Evolutionary conservation across 2,888 invertebrate species (phyloP), one percentile per base, ranked within the genome.

Genomic region (Camponotus fellah): DNA sequence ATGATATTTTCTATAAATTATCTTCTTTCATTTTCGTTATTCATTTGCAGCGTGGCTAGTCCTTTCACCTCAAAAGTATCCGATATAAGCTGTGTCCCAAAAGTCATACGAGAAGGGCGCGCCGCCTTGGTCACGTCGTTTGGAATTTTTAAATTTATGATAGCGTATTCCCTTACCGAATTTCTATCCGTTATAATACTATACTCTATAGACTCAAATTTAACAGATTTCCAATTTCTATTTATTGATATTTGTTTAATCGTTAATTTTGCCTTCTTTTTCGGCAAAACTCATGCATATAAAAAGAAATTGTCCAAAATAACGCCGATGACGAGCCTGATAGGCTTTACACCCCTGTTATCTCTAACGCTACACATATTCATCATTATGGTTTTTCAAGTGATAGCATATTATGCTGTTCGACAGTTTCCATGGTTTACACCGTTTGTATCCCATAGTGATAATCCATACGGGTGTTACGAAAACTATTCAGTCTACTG

Each of bases 111-210:
- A 86, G 98, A 98, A 95, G 98, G 99, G 12, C 96, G 98, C 8
- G 97, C 98, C 90, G 98, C 98, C 0, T 95, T 99, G 87, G 98
- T 98, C 86, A 98, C 98, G 0, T 98, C 98, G 64, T 98, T 98
- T 95, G 98, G 98, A 5, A 97, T 98, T 82, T 98, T 98, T 95
- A 98, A 98, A 94, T 98, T 97, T 95, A 98, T 98, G 98, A 98
- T 98, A 81, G 96, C 97, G 89, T 98, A 98, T 95, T 98, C 98
- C 82, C 95, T 99, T 58, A 98, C 98, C 76, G 98, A 99, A 95
- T 99, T 98, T 95, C 96, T 97, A 91, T 97, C 98, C 8, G 97
- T 98, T 21, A 96, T 98, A 56, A 97, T 98, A 85, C 95, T 98
- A 0, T 98, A 98, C 92, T 95, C 96, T 12, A 97, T 97, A 92